These are phyloP conservation scores for Babyrousa celebensis DNA, from an alignment of 2,797 vertebrate genomes.

Conservation along the genomic window DNA sequence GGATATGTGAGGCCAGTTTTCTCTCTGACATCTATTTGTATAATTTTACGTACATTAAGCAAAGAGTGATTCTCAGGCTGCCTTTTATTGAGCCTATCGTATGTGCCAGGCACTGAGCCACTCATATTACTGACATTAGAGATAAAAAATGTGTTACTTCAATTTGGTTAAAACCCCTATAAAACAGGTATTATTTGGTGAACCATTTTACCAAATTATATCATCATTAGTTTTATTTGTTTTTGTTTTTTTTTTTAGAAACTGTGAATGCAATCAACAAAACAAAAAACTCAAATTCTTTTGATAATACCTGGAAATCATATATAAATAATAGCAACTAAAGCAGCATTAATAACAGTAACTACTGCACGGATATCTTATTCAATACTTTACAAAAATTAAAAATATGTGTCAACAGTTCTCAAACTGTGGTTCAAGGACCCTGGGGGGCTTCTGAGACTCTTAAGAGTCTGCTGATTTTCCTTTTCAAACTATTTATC, in stretches of 20 bases:
- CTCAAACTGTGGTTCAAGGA: slow-evolving; percentile 74
- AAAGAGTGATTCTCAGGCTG: slow-evolving; percentile 45
- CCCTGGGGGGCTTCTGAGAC: background rate
- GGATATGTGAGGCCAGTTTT: slow-evolving; percentile 2
- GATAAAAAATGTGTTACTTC: slow-evolving; percentile 25
- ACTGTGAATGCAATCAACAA: slow-evolving; percentile 80
- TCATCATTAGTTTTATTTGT: slow-evolving; percentile 12
- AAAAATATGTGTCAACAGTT: slow-evolving; percentile 54
- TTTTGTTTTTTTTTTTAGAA: slow-evolving; percentile 42
- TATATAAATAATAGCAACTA: background rate
- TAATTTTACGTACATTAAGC: slow-evolving; percentile 33
- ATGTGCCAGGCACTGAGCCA: background rate
- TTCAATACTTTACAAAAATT: slow-evolving; percentile 45
- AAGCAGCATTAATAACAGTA: slow-evolving; percentile 39
- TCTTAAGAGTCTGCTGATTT: slow-evolving; percentile 33
- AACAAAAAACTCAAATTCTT: slow-evolving; percentile 59
- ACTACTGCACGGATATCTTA: slow-evolving; percentile 25
- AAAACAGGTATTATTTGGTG: slow-evolving; percentile 34
- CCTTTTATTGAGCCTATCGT: slow-evolving; percentile 40
- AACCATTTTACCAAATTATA: slow-evolving; percentile 51
- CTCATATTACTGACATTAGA: slow-evolving; percentile 11
- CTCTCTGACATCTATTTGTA: background rate
- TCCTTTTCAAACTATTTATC: slow-evolving; percentile 19
- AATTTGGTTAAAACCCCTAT: slow-evolving; percentile 28
- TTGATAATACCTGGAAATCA: background rate